phyloP scores from a whole-genome alignment of 2,113 vertebrate species.

The Papio anubis region DNA sequence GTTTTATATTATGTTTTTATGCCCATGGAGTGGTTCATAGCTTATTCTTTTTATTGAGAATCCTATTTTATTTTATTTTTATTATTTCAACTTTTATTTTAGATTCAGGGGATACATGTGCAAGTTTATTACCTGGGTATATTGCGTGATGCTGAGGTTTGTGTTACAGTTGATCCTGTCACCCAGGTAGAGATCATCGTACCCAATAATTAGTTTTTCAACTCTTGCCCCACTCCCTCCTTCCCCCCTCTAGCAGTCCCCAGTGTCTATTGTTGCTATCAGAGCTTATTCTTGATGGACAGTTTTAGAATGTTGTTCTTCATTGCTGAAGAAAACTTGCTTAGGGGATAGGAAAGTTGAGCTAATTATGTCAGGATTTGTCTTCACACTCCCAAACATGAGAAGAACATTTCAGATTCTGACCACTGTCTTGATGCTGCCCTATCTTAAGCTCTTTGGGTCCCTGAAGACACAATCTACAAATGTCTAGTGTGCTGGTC shows the following conservation, averaged over 20 bases:
- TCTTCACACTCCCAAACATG: background rate
- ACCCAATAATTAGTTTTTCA: no score
- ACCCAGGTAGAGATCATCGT: no score
- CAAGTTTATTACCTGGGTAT: no score
- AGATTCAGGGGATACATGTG: no score
- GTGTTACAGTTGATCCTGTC: no score
- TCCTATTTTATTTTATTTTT: no score
- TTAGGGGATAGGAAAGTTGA: slow-evolving; percentile 25
- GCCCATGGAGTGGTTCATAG: background rate
- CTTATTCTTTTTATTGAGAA: background rate
- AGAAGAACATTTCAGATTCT: background rate
- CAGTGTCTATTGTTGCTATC: background rate
- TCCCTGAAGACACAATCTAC: slow-evolving; percentile 18
- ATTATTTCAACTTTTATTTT: no score
- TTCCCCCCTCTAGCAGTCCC: background rate
- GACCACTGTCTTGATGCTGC: background rate
- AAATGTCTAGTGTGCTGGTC: background rate
- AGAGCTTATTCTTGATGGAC: background rate
- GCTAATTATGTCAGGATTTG: slow-evolving; percentile 28
- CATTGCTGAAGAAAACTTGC: slow-evolving; percentile 15
- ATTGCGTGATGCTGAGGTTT: no score
- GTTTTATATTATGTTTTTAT: slow-evolving; percentile 41
- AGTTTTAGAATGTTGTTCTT: slow-evolving; percentile 49
- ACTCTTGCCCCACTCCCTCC: no score
- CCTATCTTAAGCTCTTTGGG: background rate